Percentiles rank a stretch among this genome's conserved stretches.
Evolutionary conservation across 2,797 vertebrate species (phyloP).

Genomic region (Fratercula arctica): DNA sequence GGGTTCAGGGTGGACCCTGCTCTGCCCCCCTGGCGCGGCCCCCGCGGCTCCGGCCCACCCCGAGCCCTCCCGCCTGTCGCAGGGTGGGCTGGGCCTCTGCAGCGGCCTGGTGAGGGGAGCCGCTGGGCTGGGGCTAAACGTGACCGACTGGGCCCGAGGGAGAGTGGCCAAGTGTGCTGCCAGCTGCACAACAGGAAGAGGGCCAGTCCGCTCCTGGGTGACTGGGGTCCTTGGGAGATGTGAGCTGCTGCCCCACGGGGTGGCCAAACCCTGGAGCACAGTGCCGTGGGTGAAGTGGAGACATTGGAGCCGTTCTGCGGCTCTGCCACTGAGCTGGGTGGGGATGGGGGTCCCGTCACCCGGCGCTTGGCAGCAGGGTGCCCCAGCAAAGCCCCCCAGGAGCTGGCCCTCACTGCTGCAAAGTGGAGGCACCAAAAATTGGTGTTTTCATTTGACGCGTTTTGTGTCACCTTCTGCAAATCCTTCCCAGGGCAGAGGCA

Average conservation of each 20-base stretch:
- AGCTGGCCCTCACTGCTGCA: rapidly evolving
- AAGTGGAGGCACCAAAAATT: rapidly evolving
- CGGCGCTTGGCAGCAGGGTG: rapidly evolving
- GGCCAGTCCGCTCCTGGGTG: too few species aligned
- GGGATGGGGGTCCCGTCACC: not conserved
- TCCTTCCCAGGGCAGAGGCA: not conserved
- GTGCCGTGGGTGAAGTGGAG: not conserved
- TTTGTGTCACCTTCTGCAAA: not conserved
- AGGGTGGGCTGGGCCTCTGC: too few species aligned
- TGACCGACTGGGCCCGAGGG: not conserved
- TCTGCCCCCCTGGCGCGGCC: too few species aligned
- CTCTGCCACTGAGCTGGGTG: not conserved
- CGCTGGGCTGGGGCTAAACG: too few species aligned
- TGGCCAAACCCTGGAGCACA: not conserved
- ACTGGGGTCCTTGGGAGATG: too few species aligned
- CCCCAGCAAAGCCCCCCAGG: not conserved
- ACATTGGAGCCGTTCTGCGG: not conserved
- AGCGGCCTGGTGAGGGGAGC: not conserved
- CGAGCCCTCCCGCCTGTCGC: too few species aligned
- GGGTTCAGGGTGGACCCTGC: not conserved
- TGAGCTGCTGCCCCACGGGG: not conserved
- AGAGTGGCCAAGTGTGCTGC: not conserved
- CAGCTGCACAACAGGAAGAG: too few species aligned
- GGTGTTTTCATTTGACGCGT: rapidly evolving
- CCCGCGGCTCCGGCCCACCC: not conserved